phyloP scores from a whole-genome alignment of 2,113 vertebrate genomes.

The Pluvialis apricaria region DNA sequence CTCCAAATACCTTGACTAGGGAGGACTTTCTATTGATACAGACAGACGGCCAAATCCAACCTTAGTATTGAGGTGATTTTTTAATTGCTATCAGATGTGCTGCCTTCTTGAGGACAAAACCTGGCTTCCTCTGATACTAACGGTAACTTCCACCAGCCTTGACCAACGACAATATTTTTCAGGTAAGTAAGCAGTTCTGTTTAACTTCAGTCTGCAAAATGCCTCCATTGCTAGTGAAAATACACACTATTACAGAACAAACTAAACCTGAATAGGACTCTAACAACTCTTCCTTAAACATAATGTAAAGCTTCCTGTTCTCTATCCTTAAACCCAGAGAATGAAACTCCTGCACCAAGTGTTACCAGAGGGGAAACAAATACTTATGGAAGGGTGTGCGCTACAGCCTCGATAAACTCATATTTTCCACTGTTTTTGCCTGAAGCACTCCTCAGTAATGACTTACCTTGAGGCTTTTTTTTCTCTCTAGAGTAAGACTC shows the following conservation, averaged over 20 bases:
- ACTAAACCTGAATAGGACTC: background rate
- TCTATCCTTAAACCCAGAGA: background rate
- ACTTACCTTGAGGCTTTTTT: conserved; percentile 9
- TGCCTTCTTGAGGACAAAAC: background rate
- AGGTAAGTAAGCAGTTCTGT: background rate
- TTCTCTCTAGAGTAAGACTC: background rate
- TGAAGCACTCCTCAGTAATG: background rate
- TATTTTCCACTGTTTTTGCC: conserved; percentile 19
- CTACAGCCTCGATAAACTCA: background rate
- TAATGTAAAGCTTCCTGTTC: background rate
- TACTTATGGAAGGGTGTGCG: background rate
- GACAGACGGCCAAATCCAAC: background rate
- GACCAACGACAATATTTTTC: background rate
- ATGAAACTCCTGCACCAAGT: background rate
- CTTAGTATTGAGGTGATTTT: background rate
- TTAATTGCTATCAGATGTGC: background rate
- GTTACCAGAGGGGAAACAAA: background rate
- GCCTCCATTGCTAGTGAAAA: background rate
- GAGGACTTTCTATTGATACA: background rate
- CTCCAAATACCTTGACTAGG: background rate
- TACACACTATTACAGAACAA: background rate
- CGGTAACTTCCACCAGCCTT: background rate
- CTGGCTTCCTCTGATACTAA: background rate
- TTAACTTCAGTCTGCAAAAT: background rate
- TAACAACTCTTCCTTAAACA: background rate